phyloP scores from a whole-genome alignment of 1,140 invertebrate species.

The Plodia interpunctella region DNA sequence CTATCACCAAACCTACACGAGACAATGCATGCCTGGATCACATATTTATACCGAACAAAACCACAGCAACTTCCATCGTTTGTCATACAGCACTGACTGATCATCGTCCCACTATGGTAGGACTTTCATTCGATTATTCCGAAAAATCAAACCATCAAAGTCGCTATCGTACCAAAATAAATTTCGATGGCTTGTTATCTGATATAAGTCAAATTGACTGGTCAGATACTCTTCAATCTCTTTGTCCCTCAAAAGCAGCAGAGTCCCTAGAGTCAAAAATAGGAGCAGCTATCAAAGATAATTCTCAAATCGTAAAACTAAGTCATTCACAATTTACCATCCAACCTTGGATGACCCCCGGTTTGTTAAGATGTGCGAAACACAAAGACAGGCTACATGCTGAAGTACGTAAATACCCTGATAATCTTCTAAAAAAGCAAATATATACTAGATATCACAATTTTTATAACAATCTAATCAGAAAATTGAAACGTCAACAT shows the following conservation, averaged over 20 bases:
- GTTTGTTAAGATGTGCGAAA: neutral
- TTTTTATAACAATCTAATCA: slow-evolving; percentile 5
- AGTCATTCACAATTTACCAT: neutral
- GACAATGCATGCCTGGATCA: neutral
- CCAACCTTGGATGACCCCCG: neutral
- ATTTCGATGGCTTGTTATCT: neutral
- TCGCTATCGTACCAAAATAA: neutral
- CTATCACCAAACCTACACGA: neutral
- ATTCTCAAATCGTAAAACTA: neutral
- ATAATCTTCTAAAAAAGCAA: neutral
- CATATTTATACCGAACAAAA: neutral
- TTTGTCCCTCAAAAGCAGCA: neutral
- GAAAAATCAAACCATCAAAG: neutral
- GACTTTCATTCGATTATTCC: neutral
- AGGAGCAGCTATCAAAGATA: neutral
- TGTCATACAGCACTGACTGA: neutral
- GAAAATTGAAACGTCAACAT: slow-evolving; percentile 8
- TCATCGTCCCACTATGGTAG: neutral
- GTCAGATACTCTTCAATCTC: neutral
- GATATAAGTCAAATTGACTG: neutral
- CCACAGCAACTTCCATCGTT: neutral
- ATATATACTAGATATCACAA: slow-evolving; percentile 13
- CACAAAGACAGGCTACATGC: neutral
- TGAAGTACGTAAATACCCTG: neutral
- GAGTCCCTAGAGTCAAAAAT: neutral